Percentiles rank a stretch among this genome's conserved stretches.
Conservation (phyloP, 1,140 invertebrate species). For the Sitodiplosis mosellana region DNA sequence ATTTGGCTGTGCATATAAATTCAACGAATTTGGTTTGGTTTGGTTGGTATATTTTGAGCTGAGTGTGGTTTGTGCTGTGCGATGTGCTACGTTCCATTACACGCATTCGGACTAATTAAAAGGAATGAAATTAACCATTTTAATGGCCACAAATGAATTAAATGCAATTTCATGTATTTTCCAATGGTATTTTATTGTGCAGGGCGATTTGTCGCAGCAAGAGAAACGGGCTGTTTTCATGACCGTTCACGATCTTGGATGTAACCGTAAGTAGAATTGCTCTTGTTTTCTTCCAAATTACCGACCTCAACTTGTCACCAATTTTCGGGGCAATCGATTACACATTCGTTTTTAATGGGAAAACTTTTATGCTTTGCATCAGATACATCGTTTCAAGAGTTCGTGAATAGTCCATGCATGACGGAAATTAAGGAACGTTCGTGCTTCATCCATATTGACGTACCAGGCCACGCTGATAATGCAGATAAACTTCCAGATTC, state of each 20-base stretch:
- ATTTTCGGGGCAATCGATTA: too few relatives aligned
- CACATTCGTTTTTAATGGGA: too few relatives aligned
- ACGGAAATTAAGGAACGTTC: slow-evolving; percentile 65
- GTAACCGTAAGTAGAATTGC: slow-evolving; percentile 60
- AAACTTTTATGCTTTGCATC: slow-evolving; percentile 1
- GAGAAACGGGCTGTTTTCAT: slow-evolving; percentile 65
- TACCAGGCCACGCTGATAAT: slow-evolving; percentile 75
- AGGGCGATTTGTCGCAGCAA: slow-evolving; percentile 61
- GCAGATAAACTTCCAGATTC: slow-evolving; percentile 44
- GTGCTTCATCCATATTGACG: slow-evolving; percentile 74
- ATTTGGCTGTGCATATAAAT: too few relatives aligned
- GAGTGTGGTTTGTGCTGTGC: background rate
- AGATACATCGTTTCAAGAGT: slow-evolving; percentile 57
- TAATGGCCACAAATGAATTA: background rate
- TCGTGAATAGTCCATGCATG: slow-evolving; percentile 65
- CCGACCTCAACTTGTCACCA: too few relatives aligned
- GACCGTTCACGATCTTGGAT: slow-evolving; percentile 78
- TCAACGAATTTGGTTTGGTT: background rate
- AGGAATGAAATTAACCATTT: background rate
- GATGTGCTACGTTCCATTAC: background rate
- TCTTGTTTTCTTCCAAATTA: too few relatives aligned
- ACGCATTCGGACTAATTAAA: background rate
- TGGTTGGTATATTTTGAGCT: background rate
- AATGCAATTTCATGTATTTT: background rate
- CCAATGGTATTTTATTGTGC: slow-evolving; percentile 9